Evolutionary conservation across 2,888 invertebrate species (phyloP), one percentile per base, ranked within the genome.

Genomic region (Glyphotaelius pellucidus): DNA sequence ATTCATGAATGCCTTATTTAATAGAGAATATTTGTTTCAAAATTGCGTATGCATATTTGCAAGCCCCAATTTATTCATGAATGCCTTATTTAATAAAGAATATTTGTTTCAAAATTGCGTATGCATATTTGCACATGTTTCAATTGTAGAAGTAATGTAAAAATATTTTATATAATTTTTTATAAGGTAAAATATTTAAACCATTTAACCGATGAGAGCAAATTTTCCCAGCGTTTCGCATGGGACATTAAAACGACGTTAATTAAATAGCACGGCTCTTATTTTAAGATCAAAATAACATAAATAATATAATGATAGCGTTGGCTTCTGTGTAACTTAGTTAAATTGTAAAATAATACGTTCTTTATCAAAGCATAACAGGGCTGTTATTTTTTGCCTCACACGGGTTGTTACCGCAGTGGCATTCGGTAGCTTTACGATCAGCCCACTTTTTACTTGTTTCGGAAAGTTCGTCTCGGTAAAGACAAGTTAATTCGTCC

Each of bases 361-460:
- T 25, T 25, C 52, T 67, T 67, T 67, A 67, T 67, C 52, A 67
- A 67, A 67, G 52, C 19, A 67, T 67, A 67, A 67, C 19, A 25
- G 7, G 52, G 25, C 52, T 67, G 25, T 67, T 19, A 25, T 67
- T 67, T 67, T 67, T 67, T 67, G 52, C 52, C 52, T 67, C 19
- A 35, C 31, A 19, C 0, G 15, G 83, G 83, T 83, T 31, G 35
- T 83, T 31, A 83, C 83, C 30, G 32, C 30, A 83, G 31, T 19
- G 83, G 35, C 83, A 83, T 83, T 83, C 83, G 83, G 30, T 32
- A 19, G 83, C 83, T 83, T 83, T 83, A 32, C 83, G 19, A 83
- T 14, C 31, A 32, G 31, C 81, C 3, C n/a, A 32, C 83, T 15
- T 31, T 83, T 19, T 83, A 31, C 35, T 83, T 83, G 32, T 83